These are phyloP conservation scores for Peromyscus eremicus DNA, from an alignment of 2,797 vertebrate species.

Conservation along the genomic window DNA sequence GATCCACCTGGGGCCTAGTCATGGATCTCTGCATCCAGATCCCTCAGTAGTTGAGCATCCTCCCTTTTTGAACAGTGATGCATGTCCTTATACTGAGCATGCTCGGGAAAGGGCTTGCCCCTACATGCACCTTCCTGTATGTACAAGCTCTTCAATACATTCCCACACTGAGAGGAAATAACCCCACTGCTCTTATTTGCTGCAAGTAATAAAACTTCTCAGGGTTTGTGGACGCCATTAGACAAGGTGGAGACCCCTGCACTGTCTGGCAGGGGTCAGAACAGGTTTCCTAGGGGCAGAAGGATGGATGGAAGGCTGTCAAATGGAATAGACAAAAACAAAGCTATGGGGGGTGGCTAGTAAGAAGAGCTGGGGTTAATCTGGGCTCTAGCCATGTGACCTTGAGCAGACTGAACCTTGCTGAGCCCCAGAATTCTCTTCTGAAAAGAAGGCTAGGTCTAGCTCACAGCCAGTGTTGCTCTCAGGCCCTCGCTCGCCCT, in stretches of 20 bases:
- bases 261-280: background rate
- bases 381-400: background rate
- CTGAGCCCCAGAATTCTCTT: background rate
- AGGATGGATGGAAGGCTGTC: background rate
- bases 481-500: rapidly evolving
- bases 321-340: background rate
- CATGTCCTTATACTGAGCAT: background rate
- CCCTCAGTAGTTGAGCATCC: too few species aligned
- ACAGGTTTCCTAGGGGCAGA: background rate
- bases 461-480: background rate
- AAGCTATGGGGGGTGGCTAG: background rate
- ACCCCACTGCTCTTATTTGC: background rate
- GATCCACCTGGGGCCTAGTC: too few species aligned
- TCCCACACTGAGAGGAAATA: background rate
- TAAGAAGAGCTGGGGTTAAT: background rate
- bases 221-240: background rate
- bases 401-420: background rate
- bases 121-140: background rate
- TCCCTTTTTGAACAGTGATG: background rate
- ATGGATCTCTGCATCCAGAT: too few species aligned
- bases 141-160: background rate
- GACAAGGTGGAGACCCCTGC: background rate
- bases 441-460: background rate
- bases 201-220: background rate
- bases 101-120: background rate